phyloP scores from a whole-genome alignment of 2,113 vertebrate genomes.

The Oenanthe melanoleuca region DNA sequence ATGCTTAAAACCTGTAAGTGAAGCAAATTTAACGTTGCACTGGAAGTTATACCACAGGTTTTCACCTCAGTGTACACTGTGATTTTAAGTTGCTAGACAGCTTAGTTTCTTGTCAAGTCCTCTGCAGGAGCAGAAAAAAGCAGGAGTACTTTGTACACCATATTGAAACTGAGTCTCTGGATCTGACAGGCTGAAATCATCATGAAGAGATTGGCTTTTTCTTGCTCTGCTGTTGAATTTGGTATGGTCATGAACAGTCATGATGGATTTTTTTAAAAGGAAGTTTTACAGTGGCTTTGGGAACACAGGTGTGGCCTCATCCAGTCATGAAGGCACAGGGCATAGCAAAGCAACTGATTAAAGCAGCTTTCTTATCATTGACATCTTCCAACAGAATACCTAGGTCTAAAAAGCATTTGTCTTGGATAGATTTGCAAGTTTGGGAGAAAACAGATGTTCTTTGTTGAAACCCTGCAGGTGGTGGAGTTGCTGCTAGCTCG shows the following conservation, averaged over 20 bases:
- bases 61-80: neutral
- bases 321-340: neutral
- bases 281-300: neutral
- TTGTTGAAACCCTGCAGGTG: slow-evolving; percentile 78
- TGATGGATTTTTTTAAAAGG: neutral
- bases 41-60: neutral
- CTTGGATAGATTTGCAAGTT: neutral
- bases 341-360: neutral
- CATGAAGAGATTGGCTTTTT: neutral
- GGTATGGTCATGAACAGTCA: neutral
- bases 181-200: neutral
- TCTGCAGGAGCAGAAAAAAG: neutral
- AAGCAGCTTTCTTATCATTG: rapidly evolving
- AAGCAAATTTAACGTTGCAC: neutral
- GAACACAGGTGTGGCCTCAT: neutral
- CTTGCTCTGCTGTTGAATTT: rapidly evolving
- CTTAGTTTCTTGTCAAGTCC: neutral
- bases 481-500: slow-evolving; percentile 95
- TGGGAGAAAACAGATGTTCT: slow-evolving; percentile 9
- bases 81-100: neutral
- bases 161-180: neutral
- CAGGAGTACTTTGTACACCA: rapidly evolving
- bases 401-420: neutral
- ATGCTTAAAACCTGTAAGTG: neutral
- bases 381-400: neutral